phyloP scores from a whole-genome alignment of 2,113 vertebrate species.

The Morone saxatilis region DNA sequence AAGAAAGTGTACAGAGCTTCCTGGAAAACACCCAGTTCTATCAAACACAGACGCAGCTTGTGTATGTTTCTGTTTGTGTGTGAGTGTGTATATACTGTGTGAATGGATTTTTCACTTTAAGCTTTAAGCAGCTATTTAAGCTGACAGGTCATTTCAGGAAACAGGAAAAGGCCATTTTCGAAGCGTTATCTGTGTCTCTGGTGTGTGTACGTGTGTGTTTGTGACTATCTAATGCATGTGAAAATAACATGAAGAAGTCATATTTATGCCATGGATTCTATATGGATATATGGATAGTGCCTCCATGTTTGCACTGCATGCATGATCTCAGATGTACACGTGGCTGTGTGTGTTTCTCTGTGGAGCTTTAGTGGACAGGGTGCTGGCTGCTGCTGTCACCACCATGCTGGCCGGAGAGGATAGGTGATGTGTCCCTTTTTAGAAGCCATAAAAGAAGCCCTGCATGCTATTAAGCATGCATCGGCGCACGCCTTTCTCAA shows the following conservation, averaged over 20 bases:
- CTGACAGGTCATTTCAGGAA: too few species aligned
- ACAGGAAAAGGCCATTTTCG: not conserved
- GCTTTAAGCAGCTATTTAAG: too few species aligned
- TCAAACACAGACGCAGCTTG: not conserved
- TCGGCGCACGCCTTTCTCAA: slow-evolving; percentile 49
- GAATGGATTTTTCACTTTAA: too few species aligned
- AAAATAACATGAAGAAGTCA: not conserved
- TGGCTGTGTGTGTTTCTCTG: not conserved
- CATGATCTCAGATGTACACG: slow-evolving; percentile 23
- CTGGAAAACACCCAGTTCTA: not conserved
- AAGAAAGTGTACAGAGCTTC: slow-evolving; percentile 1
- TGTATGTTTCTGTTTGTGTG: not conserved
- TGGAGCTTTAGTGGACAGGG: slow-evolving; percentile 38
- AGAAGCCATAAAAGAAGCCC: slow-evolving; percentile 74
- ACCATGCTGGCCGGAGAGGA: slow-evolving; percentile 45
- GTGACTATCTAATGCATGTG: not conserved
- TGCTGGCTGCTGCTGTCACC: slow-evolving; percentile 62
- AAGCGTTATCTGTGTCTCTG: not conserved
- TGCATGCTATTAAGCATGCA: slow-evolving; percentile 73
- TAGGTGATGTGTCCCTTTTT: slow-evolving; percentile 71
- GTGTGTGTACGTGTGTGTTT: not conserved
- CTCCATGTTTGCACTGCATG: slow-evolving; percentile 1
- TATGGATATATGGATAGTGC: not conserved
- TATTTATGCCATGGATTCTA: not conserved
- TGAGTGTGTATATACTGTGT: not conserved